Conservation (phyloP, 2,797 vertebrate species). For the Nannoperca obscura region DNA sequence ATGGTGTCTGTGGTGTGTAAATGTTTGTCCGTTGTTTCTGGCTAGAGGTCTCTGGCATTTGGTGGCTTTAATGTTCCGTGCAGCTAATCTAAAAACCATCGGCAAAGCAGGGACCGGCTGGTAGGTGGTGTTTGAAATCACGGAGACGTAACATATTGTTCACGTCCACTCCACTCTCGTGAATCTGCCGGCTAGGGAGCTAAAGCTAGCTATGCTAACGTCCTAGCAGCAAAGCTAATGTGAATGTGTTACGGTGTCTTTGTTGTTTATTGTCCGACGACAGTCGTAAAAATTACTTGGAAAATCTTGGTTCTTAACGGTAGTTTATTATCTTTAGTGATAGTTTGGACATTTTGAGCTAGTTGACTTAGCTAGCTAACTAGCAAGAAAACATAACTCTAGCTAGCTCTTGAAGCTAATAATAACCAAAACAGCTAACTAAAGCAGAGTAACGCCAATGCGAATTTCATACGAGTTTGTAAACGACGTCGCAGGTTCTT, state of each 20-base stretch:
- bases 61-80: conserved; percentile 88
- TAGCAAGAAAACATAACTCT: conserved; percentile 16
- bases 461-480: neutral
- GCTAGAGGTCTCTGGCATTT: conserved; percentile 75
- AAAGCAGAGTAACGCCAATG: neutral
- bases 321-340: neutral
- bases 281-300: neutral
- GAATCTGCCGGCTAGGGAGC: conserved; percentile 57
- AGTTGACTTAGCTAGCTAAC: neutral
- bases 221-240: conserved; percentile 43
- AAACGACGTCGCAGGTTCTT: neutral
- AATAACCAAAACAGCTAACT: conserved; percentile 22
- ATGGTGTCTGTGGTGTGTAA: conserved; percentile 77
- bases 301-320: no score
- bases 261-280: neutral
- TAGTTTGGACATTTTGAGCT: neutral
- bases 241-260: neutral
- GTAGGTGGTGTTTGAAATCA: conserved; percentile 77
- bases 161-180: conserved; percentile 61
- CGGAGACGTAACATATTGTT: conserved; percentile 61
- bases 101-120: conserved; percentile 89
- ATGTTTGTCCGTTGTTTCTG: conserved; percentile 79
- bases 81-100: conserved; percentile 86
- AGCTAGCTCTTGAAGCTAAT: conserved; percentile 58
- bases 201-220: conserved; percentile 58